Conservation (phyloP, 2,888 invertebrate genomes). For the Homarus gammarus region DNA sequence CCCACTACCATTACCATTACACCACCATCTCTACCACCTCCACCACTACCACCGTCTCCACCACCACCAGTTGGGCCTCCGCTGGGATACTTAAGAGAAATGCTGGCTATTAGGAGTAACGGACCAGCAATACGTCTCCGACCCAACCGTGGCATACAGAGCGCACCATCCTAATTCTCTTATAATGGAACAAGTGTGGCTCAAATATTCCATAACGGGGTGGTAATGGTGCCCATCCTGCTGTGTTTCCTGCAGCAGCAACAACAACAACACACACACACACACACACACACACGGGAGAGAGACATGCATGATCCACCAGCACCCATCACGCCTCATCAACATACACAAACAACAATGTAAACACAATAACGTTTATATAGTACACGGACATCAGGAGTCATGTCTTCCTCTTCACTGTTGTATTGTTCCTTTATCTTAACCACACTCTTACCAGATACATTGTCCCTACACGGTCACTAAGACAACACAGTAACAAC, state of each 20-base stretch:
- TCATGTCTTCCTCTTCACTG: no score
- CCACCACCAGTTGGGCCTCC: neutral
- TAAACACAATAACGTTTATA: no score
- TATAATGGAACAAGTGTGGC: neutral
- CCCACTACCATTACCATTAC: no score
- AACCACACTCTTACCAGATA: no score
- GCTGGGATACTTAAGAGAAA: neutral
- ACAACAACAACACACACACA: neutral
- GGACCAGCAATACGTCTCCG: neutral
- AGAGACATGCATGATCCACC: no score
- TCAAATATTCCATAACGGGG: neutral
- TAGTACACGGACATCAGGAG: no score
- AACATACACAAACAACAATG: no score
- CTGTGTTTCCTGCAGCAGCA: neutral
- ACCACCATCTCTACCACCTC: no score
- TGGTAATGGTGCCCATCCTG: neutral
- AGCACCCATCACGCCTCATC: no score
- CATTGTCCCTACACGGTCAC: no score
- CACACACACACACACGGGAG: neutral
- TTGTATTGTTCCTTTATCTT: no score
- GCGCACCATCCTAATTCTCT: neutral
- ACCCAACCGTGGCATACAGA: neutral
- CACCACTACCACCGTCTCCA: neutral
- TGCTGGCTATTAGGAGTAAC: neutral
- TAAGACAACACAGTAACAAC: no score